Base-by-base conservation (phyloP, 2,113 vertebrate genomes). In the Dendropsophus ebraccatus region DNA sequence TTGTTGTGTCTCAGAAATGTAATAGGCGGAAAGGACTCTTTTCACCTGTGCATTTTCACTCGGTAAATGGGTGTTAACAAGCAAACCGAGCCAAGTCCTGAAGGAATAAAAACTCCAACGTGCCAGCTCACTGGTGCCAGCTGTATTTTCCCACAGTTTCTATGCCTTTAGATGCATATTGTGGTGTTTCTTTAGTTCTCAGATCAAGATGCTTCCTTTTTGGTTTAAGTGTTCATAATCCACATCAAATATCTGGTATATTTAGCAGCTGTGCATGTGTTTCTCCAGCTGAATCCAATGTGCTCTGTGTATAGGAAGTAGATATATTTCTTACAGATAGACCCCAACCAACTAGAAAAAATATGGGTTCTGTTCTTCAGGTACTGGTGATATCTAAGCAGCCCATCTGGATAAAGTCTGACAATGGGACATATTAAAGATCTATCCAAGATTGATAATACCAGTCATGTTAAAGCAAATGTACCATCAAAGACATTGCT, bases 41-140 rank as follows among this genome's bases (percentile, higher is more conserved):
- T 79, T 78, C 74, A 77, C 74, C 49, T 56, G 30, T 49, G n/a
- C 72, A 49, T 74, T 75, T 5, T 75, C 73, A 28, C 73, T 50
- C 47, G 30, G 45, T 60, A 45, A 45, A 60, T 80, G 12, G 8
- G 32, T 80, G 32, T 79, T 13, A 80, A 58, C 32, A 80, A 80
- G 77, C 23, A 32, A 56, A 56, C 3, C 1, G 28, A 54, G 75
- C 75, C 32, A 41, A 60, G 37, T 35, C 35, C 23, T 79, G 54
- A n/a, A 41, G 28, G 52, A 78, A 56, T 78, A 54, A 54, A 3
- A 32, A n/a, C 13, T 58, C 14, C 32, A 80, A 21, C 5, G 21
- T 80, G 77, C 32, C 77, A 80, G 54, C n/a, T 41, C 5, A 11
- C 32, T 17, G 35, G 23, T 60, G 54, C 21, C 77, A 80, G 17